A percentile compares a stretch with the other conserved stretches of the same genome.
Evolutionary conservation across 2,888 invertebrate species (phyloP).

Genomic region (Suillia variegata): DNA sequence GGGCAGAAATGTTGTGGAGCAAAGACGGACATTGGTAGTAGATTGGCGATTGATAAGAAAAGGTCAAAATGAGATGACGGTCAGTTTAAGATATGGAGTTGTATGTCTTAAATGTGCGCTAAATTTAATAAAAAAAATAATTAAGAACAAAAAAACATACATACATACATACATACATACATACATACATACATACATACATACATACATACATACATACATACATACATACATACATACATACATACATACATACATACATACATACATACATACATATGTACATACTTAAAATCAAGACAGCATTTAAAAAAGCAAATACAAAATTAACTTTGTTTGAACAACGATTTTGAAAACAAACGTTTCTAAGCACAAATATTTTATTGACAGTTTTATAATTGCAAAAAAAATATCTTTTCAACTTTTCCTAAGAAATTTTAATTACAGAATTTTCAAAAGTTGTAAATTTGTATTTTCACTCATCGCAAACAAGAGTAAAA

Average conservation of each 20-base stretch:
- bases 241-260: background rate
- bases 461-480: conserved; percentile 26
- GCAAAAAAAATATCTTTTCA: no score
- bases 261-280: background rate
- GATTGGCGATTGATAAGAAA: background rate
- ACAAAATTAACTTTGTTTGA: no score
- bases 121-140: background rate
- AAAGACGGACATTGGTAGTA: background rate
- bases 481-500: conserved; percentile 46
- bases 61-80: background rate
- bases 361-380: no score
- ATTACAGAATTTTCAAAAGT: background rate
- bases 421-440: no score
- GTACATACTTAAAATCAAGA: no score
- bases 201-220: no score
- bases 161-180: no score
- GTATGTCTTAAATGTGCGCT: background rate
- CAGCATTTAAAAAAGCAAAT: no score
- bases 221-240: no score
- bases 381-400: no score
- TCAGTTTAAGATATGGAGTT: background rate
- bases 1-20: background rate
- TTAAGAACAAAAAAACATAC: background rate
- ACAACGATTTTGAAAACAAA: no score
- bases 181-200: no score